A percentile compares a stretch with the other conserved stretches of the same genome.
Conservation (phyloP, 2,888 invertebrate species). For the Drosophila rellima region DNA sequence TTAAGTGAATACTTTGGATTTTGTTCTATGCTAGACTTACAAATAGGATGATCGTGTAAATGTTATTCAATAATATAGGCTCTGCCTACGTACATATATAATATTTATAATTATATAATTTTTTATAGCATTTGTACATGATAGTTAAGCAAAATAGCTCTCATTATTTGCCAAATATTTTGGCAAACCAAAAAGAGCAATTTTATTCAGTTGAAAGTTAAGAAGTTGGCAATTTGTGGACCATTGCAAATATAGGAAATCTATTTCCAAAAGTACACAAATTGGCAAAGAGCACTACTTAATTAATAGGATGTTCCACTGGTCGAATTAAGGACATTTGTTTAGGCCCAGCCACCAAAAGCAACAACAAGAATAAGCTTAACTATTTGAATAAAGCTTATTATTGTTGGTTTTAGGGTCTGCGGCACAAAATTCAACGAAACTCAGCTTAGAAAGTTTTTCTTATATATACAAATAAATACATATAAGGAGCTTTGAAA, state of each 20-base stretch:
- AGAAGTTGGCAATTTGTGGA: slow-evolving; percentile 42
- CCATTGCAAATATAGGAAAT: slow-evolving; percentile 36
- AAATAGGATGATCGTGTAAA: slow-evolving; percentile 53
- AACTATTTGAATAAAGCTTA: slow-evolving; percentile 9
- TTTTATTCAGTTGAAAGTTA: slow-evolving; percentile 47
- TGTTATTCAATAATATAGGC: slow-evolving; percentile 71
- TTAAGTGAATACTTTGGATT: slow-evolving; percentile 76
- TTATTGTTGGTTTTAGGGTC: slow-evolving; percentile 41
- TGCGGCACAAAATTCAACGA: slow-evolving; percentile 35
- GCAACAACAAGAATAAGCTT: slow-evolving; percentile 41
- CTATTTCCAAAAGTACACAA: slow-evolving; percentile 54
- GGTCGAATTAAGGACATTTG: slow-evolving; percentile 60
- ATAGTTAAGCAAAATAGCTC: slow-evolving; percentile 65
- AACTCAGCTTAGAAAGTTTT: slow-evolving; percentile 26
- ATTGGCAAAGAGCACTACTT: slow-evolving; percentile 44
- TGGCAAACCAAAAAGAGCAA: slow-evolving; percentile 56
- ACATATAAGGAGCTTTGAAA: neutral
- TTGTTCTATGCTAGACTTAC: slow-evolving; percentile 59
- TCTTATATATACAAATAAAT: slow-evolving; percentile 21
- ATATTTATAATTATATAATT: slow-evolving; percentile 36
- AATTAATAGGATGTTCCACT: slow-evolving; percentile 53
- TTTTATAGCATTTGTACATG: slow-evolving; percentile 69
- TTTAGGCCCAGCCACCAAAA: slow-evolving; percentile 44
- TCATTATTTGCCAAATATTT: slow-evolving; percentile 58
- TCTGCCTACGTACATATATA: slow-evolving; percentile 74